Base-by-base conservation (phyloP, 2,888 invertebrate genomes). In the Pammene aurita region DNA sequence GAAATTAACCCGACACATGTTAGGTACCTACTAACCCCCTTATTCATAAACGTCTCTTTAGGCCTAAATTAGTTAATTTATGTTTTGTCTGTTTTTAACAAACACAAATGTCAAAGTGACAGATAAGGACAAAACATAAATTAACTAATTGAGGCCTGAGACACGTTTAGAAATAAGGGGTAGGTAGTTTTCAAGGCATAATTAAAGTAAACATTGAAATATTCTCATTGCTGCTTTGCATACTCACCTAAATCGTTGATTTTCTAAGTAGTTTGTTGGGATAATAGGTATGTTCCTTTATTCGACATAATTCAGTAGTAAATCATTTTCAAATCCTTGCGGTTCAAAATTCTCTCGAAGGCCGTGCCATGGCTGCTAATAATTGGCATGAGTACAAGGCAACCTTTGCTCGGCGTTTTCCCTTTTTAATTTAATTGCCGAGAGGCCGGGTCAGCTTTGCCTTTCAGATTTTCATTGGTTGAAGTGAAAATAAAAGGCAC, bases 391-490 rank as follows among this genome's bases (percentile, higher is more conserved):
- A 57, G 42, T 46, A 41, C 46, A 67, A 55, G 54, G 56, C n/a
- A 34, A 38, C 63, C 50, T 63, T 63, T 50, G 63, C 44, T 52
- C 62, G 56, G 16, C 50, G 67, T 62, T 62, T 67, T 56, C 42
- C 55, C 42, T 62, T 67, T 68, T 34, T 18, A 38, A 68, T 67
- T 61, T 67, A 67, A 67, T 68, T 58, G 56, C 50, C 57, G 9
- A 18, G 57, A 16, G 63, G 34, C 55, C 14, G 61, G 57, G 67
- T 62, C 67, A 62, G 38, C 48, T 67, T 62, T 67, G 26, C 48
- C n/a, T 57, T 50, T 57, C 50, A 57, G 63, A 34, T 63, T 68
- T 58, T 38, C 52, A 57, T 67, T 63, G 57, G 35, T 50, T 38
- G 57, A 58, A 50, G 42, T 50, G 42, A 56, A 42, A 63, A 60